Base-by-base conservation (phyloP, 2,797 vertebrate genomes). In the Falco peregrinus region DNA sequence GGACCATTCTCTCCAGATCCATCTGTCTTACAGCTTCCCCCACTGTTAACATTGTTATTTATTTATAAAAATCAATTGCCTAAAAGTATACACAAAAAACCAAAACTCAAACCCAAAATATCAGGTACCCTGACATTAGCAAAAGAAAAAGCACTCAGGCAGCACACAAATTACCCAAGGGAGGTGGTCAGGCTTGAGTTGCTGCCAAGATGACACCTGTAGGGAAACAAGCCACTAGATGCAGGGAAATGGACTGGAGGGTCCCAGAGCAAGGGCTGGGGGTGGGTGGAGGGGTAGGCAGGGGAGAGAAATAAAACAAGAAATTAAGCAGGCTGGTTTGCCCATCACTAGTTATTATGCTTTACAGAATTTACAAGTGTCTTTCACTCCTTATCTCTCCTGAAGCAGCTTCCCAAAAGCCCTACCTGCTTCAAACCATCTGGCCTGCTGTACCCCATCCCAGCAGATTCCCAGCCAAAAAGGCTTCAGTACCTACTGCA, bases 151-250 rank as follows among this genome's bases (percentile, higher is more conserved):
- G 24, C 24, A 57, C 61, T 89, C 84, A 59, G 37, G 35, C 74
- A 87, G 61, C 20, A 19, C 41, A 75, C 59, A 77, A 63, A 48
- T 29, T 95, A 79, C 93, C 78, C 60, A 89, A 57, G 63, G 69
- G 81, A 94, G 43, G 35, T 83, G 50, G 43, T 91, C 48, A 61
- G 82, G 37, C 60, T 12, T 85, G 63, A 91, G 50, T 79, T 80
- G 85, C 78, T 93, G 76, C 77, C 87, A 87, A 89, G 63, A 93
- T 68, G 54, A 90, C 81, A 90, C 80, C 71, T 93, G 80, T 51
- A 83, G 78, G 77, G 80, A 93, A 93, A 94, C 87, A 95, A 84
- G 45, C 71, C 33, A 86, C 77, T 77, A 89, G 79, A 86, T 91
- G 78, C 78, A 81, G n/a, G 11, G 31, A 68, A 93, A 93, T n/a